These are phyloP conservation scores for Plecotus auritus DNA, from an alignment of 2,113 vertebrate genomes.

Conservation along the genomic window DNA sequence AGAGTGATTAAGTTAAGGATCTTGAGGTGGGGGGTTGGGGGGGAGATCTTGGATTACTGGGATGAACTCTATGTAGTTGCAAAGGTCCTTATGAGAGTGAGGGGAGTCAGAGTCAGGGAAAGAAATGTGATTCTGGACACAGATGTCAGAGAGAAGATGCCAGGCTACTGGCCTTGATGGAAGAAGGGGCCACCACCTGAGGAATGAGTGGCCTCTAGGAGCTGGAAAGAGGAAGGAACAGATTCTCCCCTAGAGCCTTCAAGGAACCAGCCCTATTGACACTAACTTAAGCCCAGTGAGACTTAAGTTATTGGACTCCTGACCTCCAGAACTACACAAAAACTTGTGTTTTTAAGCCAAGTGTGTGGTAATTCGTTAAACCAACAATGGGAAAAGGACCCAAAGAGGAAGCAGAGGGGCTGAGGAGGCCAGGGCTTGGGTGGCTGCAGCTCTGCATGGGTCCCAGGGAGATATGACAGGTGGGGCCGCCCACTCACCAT, in stretches of 20 bases:
- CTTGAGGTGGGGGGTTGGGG: rapidly evolving
- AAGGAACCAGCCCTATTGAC: background rate
- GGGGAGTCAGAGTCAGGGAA: background rate
- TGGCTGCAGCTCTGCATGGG: background rate
- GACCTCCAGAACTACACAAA: background rate
- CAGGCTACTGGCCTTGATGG: rapidly evolving
- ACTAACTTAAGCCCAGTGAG: background rate
- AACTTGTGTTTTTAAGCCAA: background rate
- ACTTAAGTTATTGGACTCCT: too few relatives aligned
- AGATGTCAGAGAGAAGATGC: background rate
- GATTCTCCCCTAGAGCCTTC: rapidly evolving
- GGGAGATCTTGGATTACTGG: background rate
- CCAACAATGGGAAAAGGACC: background rate
- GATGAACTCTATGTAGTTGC: background rate
- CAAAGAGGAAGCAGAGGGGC: rapidly evolving
- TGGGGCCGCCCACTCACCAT: slow-evolving; percentile 81
- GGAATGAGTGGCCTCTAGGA: rapidly evolving
- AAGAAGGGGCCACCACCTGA: background rate
- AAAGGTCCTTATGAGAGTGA: background rate
- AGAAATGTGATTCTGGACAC: background rate
- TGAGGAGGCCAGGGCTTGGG: rapidly evolving
- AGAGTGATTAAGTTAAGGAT: background rate
- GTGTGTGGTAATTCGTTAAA: background rate
- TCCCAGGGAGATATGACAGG: rapidly evolving
- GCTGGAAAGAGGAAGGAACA: too few relatives aligned